Base-by-base conservation (phyloP, 1,140 invertebrate genomes). In the Bombus terrestris region DNA sequence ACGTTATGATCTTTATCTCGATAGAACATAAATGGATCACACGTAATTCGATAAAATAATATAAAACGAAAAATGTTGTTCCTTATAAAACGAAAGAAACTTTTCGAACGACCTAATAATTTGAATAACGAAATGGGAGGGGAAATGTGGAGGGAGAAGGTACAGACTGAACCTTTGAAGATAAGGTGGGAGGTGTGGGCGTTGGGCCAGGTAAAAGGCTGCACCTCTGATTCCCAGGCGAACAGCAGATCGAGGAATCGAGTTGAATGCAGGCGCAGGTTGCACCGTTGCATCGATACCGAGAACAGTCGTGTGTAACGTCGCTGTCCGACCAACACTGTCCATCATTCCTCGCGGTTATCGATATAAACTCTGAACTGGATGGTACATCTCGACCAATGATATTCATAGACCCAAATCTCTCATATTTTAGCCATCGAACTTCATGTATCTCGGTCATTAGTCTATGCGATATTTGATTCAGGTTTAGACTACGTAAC, bases 141-240 rank as follows among this genome's bases (percentile, higher is more conserved):
- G 53, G 85, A 71, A 8, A 18, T 6, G n/a, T 32, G 25, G 18
- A 66, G 57, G 64, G 72, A 66, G 80, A 74, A 57, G 75, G 41
- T 75, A 77, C 41, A 39, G 18, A 35, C 57, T 39, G 81, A 39
- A 82, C 69, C 75, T 85, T 72, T 1, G 71, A 74, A 87, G 77
- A 64, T 28, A 82, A 87, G 39, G 88, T 92, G 92, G 90, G 92
- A 93, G 91, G 92, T 93, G 92, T 93, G 91, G 92, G 92, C 92
- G 92, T 93, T 89, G 90, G 90, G 89, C 83, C 92, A 93, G 92
- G 92, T 93, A 93, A 91, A 93, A 93, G 88, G 87, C 86, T 93
- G 91, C 92, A 92, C 92, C 92, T 93, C 91, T 91, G 89, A 89
- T 62, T 92, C 82, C 87, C 90, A 93, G 92, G 92, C 86, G 77